These are phyloP conservation scores for Coleophora flavipennella DNA, from an alignment of 2,888 invertebrate species.

Conservation along the genomic window DNA sequence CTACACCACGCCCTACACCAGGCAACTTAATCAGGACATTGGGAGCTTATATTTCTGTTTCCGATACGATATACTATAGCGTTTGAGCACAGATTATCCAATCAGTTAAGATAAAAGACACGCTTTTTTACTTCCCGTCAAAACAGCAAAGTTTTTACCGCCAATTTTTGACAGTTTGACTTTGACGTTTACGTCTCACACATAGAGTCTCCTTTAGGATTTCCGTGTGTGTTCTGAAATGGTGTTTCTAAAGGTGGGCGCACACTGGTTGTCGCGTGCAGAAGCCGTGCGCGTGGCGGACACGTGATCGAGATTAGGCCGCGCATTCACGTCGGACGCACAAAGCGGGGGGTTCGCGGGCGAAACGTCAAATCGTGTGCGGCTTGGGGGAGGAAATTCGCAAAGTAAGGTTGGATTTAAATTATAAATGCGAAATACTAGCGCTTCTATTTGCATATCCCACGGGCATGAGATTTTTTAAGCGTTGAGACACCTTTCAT, in stretches of 20 bases:
- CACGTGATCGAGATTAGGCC: conserved; percentile 66
- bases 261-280: conserved; percentile 57
- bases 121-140: conserved; percentile 50
- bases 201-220: conserved; percentile 29
- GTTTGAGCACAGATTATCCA: conserved; percentile 72
- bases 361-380: conserved; percentile 60
- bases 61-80: conserved; percentile 67
- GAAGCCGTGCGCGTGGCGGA: conserved; percentile 51
- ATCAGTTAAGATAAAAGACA: conserved; percentile 72
- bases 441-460: conserved; percentile 67
- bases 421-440: conserved; percentile 62
- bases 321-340: conserved; percentile 61
- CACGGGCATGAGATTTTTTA: conserved; percentile 30
- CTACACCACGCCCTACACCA: conserved; percentile 46
- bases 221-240: conserved; percentile 14
- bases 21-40: conserved; percentile 63
- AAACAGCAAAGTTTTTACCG: conserved; percentile 29
- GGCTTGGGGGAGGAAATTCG: conserved; percentile 60
- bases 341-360: conserved; percentile 50
- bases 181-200: conserved; percentile 26
- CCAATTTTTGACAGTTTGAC: conserved; percentile 31
- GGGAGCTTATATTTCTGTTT: conserved; percentile 66
- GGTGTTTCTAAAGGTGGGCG: conserved; percentile 32
- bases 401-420: conserved; percentile 66
- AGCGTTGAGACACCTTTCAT: conserved; percentile 4